These are phyloP conservation scores for Limnephilus rhombicus DNA, from an alignment of 2,888 invertebrate genomes.

Conservation along the genomic window DNA sequence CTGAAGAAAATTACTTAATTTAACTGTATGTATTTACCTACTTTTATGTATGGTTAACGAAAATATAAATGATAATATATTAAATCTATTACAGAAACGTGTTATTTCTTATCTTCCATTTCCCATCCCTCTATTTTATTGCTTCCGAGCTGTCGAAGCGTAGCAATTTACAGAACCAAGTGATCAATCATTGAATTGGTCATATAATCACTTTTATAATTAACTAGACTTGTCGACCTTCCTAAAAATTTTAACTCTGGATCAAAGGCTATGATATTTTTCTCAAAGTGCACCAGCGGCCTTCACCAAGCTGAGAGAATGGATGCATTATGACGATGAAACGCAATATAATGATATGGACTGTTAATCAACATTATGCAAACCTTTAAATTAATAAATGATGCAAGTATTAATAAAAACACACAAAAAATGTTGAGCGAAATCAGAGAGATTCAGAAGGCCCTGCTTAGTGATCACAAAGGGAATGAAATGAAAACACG, in stretches of 20 bases:
- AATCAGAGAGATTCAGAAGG: not conserved
- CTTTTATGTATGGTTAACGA: slow-evolving; percentile 64
- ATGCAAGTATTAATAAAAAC: not conserved
- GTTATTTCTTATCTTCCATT: slow-evolving; percentile 47
- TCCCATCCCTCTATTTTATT: not conserved
- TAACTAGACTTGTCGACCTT: not conserved
- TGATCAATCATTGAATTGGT: not conserved
- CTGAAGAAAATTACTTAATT: slow-evolving; percentile 43
- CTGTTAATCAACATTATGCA: not conserved
- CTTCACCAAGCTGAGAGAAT: not conserved
- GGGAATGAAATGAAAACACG: too few species aligned
- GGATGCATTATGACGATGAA: not conserved
- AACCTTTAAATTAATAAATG: not conserved
- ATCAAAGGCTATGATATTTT: not conserved
- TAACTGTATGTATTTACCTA: slow-evolving; percentile 56
- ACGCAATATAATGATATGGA: not conserved
- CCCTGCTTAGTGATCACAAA: not conserved
- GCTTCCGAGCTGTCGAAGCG: not conserved
- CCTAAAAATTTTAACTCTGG: not conserved
- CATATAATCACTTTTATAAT: not conserved
- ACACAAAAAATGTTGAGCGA: not conserved
- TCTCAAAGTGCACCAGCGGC: not conserved
- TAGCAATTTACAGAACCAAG: not conserved
- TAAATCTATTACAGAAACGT: slow-evolving; percentile 58
- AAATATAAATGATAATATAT: slow-evolving; percentile 64